A percentile compares a stretch with the other conserved stretches of the same genome.
Evolutionary conservation across 2,888 invertebrate genomes (phyloP).

Genomic region (Saturnia pavonia): DNA sequence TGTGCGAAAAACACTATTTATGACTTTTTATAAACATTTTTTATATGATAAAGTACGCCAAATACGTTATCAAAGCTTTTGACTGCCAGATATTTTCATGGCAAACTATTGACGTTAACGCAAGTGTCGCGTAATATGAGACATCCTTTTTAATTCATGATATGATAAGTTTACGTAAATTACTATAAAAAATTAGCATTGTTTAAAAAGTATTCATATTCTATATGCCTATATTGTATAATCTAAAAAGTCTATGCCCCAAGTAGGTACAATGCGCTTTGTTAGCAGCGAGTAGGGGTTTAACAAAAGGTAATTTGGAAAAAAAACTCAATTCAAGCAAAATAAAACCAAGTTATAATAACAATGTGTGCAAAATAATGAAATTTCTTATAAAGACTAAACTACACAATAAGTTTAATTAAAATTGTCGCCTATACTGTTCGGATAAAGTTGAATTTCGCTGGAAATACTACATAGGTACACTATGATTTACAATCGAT

Average conservation of each 20-base stretch:
- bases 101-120: too few relatives aligned
- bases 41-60: too few relatives aligned
- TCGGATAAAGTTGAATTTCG: not conserved
- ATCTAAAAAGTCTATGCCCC: too few relatives aligned
- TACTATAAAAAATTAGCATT: too few relatives aligned
- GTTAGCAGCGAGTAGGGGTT: not conserved
- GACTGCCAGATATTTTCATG: too few relatives aligned
- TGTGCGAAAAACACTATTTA: not conserved
- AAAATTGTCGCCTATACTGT: not conserved
- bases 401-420: not conserved
- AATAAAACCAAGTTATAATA: conserved; percentile 75
- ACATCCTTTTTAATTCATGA: too few relatives aligned
- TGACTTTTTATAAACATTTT: not conserved
- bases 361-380: conserved; percentile 55
- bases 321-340: conserved; percentile 67
- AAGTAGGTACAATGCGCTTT: not conserved
- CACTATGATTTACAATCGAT: not conserved
- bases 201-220: too few relatives aligned
- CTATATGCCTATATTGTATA: too few relatives aligned
- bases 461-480: not conserved
- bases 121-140: too few relatives aligned
- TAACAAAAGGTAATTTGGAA: not conserved
- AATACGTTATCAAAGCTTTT: too few relatives aligned
- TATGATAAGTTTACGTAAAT: too few relatives aligned
- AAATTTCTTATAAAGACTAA: not conserved